A percentile compares a stretch with the other conserved stretches of the same genome.
Conservation (phyloP, 2,888 invertebrate species). For the Teinopalpus imperialis region DNA sequence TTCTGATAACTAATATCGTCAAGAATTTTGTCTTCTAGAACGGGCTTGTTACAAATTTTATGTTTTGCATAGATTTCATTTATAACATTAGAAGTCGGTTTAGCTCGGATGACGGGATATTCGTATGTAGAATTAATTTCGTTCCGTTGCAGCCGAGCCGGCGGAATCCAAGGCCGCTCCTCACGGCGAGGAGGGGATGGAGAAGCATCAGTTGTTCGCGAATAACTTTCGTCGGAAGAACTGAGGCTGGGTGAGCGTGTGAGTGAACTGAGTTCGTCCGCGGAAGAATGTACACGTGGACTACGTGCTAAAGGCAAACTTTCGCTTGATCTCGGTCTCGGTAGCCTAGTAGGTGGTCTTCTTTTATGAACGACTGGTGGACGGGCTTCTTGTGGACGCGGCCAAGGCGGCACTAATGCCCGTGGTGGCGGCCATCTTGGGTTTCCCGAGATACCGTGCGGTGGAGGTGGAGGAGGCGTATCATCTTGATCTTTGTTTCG, state of each 20-base stretch:
- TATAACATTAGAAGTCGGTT: slow-evolving; percentile 59
- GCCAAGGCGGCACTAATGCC: slow-evolving; percentile 84
- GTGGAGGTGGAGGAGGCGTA: slow-evolving; percentile 83
- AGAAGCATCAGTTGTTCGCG: slow-evolving; percentile 88
- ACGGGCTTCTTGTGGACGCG: slow-evolving; percentile 76
- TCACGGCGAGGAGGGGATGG: slow-evolving; percentile 83
- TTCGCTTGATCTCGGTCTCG: slow-evolving; percentile 86
- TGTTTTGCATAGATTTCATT: slow-evolving; percentile 70
- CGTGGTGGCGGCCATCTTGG: slow-evolving; percentile 77
- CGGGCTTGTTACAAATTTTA: slow-evolving; percentile 62
- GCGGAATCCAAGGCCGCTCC: slow-evolving; percentile 76
- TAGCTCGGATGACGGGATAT: slow-evolving; percentile 81
- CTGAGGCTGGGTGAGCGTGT: slow-evolving; percentile 92
- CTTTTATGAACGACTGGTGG: slow-evolving; percentile 65
- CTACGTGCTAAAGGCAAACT: slow-evolving; percentile 82
- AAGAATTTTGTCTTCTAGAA: slow-evolving; percentile 65
- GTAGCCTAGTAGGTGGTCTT: slow-evolving; percentile 71
- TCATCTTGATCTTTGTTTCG: slow-evolving; percentile 71
- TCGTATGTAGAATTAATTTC: slow-evolving; percentile 79
- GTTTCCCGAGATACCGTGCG: slow-evolving; percentile 66
- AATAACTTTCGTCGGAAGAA: slow-evolving; percentile 93
- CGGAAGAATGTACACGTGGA: slow-evolving; percentile 88
- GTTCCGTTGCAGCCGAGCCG: slow-evolving; percentile 66
- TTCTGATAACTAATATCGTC: slow-evolving; percentile 66
- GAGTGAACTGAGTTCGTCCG: slow-evolving; percentile 90